phyloP scores from a whole-genome alignment of 2,888 invertebrate species.

The Griposia aprilina region DNA sequence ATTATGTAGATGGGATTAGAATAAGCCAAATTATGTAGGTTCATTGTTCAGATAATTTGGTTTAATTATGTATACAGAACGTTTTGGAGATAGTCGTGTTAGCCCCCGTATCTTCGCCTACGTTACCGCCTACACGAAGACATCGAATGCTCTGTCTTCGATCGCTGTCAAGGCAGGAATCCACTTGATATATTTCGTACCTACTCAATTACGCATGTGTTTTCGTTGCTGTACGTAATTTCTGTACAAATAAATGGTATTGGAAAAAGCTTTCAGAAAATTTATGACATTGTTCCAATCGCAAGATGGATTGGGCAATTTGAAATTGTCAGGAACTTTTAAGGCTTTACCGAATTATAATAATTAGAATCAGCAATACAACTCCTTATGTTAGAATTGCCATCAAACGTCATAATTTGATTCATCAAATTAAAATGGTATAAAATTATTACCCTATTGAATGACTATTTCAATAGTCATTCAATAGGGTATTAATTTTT shows the following conservation, averaged over 20 bases:
- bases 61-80: slow-evolving; percentile 73
- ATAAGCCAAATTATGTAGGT: slow-evolving; percentile 67
- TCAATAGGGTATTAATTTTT: too few relatives aligned
- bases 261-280: slow-evolving; percentile 40
- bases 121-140: slow-evolving; percentile 74
- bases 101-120: slow-evolving; percentile 74
- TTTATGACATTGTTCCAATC: slow-evolving; percentile 20
- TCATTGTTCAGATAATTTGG: slow-evolving; percentile 76
- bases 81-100: slow-evolving; percentile 72
- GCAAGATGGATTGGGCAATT: slow-evolving; percentile 31
- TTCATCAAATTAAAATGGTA: too few relatives aligned
- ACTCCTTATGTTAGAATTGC: too few relatives aligned
- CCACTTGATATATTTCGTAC: slow-evolving; percentile 52
- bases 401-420: too few relatives aligned
- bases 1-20: slow-evolving; percentile 63
- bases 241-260: slow-evolving; percentile 39
- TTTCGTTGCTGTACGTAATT: slow-evolving; percentile 42
- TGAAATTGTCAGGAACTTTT: slow-evolving; percentile 11
- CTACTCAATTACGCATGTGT: slow-evolving; percentile 52
- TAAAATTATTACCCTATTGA: too few relatives aligned
- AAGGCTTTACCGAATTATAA: too few relatives aligned
- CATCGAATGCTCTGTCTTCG: slow-evolving; percentile 57
- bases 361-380: too few relatives aligned
- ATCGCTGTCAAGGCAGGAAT: slow-evolving; percentile 61
- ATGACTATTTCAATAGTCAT: too few relatives aligned